Conservation (phyloP, 2,888 invertebrate genomes). For the Diploptera punctata region DNA sequence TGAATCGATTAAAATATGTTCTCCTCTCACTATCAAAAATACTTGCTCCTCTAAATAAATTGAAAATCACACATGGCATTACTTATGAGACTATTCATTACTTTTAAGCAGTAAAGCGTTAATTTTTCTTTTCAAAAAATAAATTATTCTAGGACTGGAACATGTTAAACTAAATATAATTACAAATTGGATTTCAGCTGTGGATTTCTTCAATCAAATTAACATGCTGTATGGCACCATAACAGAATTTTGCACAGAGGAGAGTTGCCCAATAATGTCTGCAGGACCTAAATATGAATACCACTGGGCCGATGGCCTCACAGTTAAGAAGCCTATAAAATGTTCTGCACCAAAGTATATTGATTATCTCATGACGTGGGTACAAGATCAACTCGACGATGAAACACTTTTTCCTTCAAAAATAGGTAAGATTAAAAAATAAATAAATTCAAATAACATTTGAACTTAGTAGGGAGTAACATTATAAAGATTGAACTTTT, state of each 20-base stretch:
- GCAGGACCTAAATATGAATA: constrained; percentile 99
- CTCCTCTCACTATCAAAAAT: too few relatives aligned
- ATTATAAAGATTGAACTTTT: too few relatives aligned
- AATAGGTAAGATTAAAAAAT: constrained; percentile 75
- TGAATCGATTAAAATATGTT: too few relatives aligned
- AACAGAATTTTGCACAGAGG: constrained; percentile 99
- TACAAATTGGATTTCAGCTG: constrained; percentile 89
- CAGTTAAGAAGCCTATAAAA: constrained; percentile 98
- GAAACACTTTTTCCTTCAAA: constrained; percentile 98
- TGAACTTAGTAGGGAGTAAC: too few relatives aligned
- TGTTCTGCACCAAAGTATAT: constrained; percentile 99
- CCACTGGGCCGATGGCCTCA: constrained; percentile 99
- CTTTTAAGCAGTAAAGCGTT: too few relatives aligned
- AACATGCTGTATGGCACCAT: constrained; percentile 99
- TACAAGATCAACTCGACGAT: constrained; percentile 98
- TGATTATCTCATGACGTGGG: constrained; percentile 99
- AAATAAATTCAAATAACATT: too few relatives aligned
- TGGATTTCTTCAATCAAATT: constrained; percentile 99
- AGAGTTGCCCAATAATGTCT: constrained; percentile 97
- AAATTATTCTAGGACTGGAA: too few relatives aligned
- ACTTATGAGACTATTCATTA: too few relatives aligned
- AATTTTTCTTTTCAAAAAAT: too few relatives aligned
- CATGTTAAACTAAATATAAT: too few relatives aligned
- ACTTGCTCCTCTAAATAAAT: too few relatives aligned
- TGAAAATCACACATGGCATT: too few relatives aligned